A percentile compares a stretch with the other conserved stretches of the same genome.
Conservation (phyloP, 2,113 vertebrate genomes). For the Mormoops blainvillei region DNA sequence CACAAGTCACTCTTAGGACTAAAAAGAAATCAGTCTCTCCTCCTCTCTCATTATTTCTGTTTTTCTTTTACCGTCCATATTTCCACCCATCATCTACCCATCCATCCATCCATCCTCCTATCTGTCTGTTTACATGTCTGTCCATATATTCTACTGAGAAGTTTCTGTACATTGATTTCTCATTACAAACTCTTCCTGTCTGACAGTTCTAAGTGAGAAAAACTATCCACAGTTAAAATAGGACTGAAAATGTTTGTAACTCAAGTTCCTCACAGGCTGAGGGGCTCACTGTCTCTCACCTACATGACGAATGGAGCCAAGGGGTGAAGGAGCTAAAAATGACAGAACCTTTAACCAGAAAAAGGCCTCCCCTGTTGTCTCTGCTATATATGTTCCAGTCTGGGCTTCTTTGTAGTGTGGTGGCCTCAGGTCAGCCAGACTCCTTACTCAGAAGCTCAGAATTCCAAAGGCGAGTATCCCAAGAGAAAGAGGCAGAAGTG, state of each 20-base stretch:
- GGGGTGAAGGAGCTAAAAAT: slow-evolving; percentile 6
- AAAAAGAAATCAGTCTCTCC: neutral
- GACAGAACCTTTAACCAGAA: neutral
- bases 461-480: neutral
- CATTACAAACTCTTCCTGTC: neutral
- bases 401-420: neutral
- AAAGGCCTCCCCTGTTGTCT: too few species aligned
- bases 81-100: neutral
- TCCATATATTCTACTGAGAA: neutral
- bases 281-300: slow-evolving; percentile 53
- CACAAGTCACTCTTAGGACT: neutral
- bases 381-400: neutral
- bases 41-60: neutral
- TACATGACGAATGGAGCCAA: neutral
- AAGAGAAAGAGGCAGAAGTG: fast-evolving
- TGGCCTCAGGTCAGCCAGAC: neutral
- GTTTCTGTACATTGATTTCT: neutral
- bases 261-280: neutral
- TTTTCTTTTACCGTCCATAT: neutral
- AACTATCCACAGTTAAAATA: slow-evolving; percentile 31
- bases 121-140: neutral
- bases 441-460: neutral
- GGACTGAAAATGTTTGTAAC: slow-evolving; percentile 29
- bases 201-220: neutral
- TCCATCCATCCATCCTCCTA: too few species aligned